phyloP scores from a whole-genome alignment of 2,888 invertebrate genomes.

The Patella ulyssiponensis region DNA sequence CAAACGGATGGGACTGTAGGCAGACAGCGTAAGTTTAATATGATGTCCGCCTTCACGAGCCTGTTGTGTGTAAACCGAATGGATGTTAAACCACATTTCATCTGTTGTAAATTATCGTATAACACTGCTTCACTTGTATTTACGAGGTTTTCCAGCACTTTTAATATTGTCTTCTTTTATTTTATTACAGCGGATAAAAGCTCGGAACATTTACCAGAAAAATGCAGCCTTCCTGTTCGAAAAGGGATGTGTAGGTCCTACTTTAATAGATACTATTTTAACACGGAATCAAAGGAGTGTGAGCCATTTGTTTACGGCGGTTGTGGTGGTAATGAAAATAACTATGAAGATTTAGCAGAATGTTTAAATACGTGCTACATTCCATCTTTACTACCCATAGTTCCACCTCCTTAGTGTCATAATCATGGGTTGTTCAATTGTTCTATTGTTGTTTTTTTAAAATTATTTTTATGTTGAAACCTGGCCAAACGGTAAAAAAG shows the following conservation, averaged over 20 bases:
- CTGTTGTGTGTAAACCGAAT: too few species aligned
- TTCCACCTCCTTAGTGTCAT: background rate
- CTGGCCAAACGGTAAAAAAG: too few species aligned
- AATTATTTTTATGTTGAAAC: too few species aligned
- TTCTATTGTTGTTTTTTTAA: too few species aligned
- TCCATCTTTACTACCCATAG: background rate
- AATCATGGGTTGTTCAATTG: too few species aligned
- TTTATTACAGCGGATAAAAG: slow-evolving; percentile 1
- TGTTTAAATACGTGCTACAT: slow-evolving; percentile 30
- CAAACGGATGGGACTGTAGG: too few species aligned
- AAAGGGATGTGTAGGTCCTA: slow-evolving; percentile 31
- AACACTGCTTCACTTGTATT: too few species aligned
- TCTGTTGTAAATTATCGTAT: too few species aligned
- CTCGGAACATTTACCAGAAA: slow-evolving; percentile 23
- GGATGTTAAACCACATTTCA: too few species aligned
- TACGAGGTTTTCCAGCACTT: too few species aligned
- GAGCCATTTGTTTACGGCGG: slow-evolving; percentile 32
- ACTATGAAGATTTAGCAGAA: slow-evolving; percentile 26
- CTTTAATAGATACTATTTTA: slow-evolving; percentile 34
- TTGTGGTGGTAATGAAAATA: slow-evolving; percentile 37
- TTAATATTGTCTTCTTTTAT: background rate
- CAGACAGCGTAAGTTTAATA: too few species aligned
- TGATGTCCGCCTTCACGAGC: too few species aligned
- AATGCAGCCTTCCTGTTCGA: slow-evolving; percentile 32
- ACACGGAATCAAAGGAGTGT: slow-evolving; percentile 31